Evolutionary conservation across 2,113 vertebrate genomes (phyloP).

Genomic region (Chloroceryle aenea): DNA sequence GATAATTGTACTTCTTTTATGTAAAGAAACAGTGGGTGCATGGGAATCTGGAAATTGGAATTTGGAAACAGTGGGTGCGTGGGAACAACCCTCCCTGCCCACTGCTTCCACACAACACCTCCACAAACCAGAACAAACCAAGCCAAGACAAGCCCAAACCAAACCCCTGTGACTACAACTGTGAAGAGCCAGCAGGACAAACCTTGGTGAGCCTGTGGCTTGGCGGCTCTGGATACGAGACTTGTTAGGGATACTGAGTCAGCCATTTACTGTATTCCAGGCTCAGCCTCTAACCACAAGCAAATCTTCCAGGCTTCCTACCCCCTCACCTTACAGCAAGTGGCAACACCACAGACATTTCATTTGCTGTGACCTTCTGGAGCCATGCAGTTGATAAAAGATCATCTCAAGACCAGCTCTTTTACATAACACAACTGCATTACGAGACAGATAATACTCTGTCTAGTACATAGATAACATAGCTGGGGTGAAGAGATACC

Average conservation of each 20-base stretch:
- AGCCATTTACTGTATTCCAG: not conserved
- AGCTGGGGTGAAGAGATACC: not conserved
- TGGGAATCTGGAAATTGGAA: not conserved
- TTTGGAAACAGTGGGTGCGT: accelerated
- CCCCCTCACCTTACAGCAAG: accelerated
- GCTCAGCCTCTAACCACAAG: not conserved
- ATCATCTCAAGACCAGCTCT: not conserved
- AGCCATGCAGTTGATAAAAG: not conserved
- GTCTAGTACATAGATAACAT: too few species aligned
- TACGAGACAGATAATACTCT: accelerated
- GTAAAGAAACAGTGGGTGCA: accelerated
- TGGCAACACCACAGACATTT: not conserved
- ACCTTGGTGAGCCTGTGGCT: accelerated
- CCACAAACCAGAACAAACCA: not conserved
- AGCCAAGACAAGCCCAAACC: not conserved
- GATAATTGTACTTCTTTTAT: not conserved
- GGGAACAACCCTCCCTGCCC: not conserved
- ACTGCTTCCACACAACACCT: not conserved
- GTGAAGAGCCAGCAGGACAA: not conserved
- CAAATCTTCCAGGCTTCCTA: not conserved
- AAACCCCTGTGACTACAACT: accelerated
- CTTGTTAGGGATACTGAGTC: not conserved
- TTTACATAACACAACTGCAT: accelerated
- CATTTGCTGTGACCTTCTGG: not conserved
- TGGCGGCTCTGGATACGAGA: accelerated